A percentile compares a stretch with the other conserved stretches of the same genome.
Conservation (phyloP, 1,140 invertebrate genomes). For the Physella acuta region DNA sequence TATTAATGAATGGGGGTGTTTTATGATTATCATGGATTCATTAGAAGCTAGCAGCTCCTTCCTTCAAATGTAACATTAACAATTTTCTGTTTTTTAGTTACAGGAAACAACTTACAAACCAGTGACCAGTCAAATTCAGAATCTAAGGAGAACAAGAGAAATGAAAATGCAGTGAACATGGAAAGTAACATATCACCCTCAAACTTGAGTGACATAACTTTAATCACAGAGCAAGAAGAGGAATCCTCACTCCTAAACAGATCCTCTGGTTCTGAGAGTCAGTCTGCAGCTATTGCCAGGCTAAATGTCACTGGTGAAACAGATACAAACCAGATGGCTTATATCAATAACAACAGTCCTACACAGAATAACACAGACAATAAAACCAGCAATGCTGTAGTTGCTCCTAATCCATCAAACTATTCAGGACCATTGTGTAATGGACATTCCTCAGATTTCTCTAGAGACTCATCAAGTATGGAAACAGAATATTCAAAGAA, state of each 20-base stretch:
- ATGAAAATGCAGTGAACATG: not conserved
- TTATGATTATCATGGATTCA: too few species aligned
- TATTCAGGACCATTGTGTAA: slow-evolving; percentile 11
- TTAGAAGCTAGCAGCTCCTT: too few species aligned
- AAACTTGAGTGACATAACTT: not conserved
- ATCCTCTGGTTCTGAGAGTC: slow-evolving; percentile 19
- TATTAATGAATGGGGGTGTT: too few species aligned
- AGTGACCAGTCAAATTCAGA: slow-evolving; percentile 2
- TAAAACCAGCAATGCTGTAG: slow-evolving; percentile 6
- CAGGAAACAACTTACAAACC: slow-evolving; percentile 15
- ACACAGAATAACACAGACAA: not conserved
- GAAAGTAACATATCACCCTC: too few species aligned
- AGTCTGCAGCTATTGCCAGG: slow-evolving; percentile 25
- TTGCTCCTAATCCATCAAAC: not conserved
- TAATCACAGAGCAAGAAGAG: not conserved
- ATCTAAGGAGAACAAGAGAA: slow-evolving; percentile 3
- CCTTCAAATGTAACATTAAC: too few species aligned
- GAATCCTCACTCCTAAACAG: slow-evolving; percentile 13
- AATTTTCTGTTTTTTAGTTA: not conserved
- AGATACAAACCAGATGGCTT: not conserved
- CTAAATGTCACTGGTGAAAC: slow-evolving; percentile 23
- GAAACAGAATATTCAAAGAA: not conserved
- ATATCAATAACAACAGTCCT: slow-evolving; percentile 1
- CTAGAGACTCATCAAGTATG: slow-evolving; percentile 7
- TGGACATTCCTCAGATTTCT: slow-evolving; percentile 16